phyloP scores from a whole-genome alignment of 2,113 vertebrate species.

The Erinaceus europaeus region DNA sequence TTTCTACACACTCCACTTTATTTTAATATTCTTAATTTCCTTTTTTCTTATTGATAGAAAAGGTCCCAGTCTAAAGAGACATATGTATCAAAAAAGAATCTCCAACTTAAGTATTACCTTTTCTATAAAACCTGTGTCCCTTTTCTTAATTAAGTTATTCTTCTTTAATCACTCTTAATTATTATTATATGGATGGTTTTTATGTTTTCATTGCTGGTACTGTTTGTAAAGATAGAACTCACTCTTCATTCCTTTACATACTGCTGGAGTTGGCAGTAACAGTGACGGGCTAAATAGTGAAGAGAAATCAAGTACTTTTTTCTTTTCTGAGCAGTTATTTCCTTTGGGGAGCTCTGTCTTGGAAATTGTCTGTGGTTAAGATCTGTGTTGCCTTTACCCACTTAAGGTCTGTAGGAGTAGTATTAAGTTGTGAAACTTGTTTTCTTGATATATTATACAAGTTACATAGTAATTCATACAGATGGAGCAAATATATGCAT shows the following conservation, averaged over 20 bases:
- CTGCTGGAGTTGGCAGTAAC: neutral
- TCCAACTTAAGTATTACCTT: neutral
- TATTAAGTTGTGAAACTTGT: neutral
- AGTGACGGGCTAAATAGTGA: neutral
- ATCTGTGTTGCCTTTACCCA: neutral
- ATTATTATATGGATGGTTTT: neutral
- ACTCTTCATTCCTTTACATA: neutral
- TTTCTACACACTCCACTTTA: neutral
- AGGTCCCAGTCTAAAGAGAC: neutral
- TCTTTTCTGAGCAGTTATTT: neutral
- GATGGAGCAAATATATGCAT: neutral
- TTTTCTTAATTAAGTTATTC: neutral
- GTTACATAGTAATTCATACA: neutral
- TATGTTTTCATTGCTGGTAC: neutral
- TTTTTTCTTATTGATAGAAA: conserved; percentile 11
- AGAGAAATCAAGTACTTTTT: neutral
- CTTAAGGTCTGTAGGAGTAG: neutral
- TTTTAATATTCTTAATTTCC: conserved; percentile 7
- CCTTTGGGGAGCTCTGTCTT: neutral
- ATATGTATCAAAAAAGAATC: neutral
- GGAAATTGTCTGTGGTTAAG: neutral
- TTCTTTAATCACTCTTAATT: neutral
- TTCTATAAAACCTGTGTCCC: neutral
- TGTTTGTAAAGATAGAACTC: neutral
- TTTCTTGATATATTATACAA: neutral